Conservation (phyloP, 2,888 invertebrate genomes). For the Zygogramma bicolorata region DNA sequence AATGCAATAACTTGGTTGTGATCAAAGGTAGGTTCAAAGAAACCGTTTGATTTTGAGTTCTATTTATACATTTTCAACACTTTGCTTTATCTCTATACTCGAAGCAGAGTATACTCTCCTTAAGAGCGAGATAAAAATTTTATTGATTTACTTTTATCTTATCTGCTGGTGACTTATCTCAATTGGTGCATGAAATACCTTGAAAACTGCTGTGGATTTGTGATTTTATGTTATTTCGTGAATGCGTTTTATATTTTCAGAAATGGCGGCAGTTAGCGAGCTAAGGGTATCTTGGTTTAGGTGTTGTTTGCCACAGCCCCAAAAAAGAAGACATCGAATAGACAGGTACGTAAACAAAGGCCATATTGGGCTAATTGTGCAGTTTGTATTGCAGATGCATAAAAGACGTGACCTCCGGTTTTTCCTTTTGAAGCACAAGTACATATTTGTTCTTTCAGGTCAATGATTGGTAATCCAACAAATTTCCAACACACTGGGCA, state of each 20-base stretch:
- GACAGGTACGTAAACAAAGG: slow-evolving; percentile 68
- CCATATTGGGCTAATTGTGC: slow-evolving; percentile 9
- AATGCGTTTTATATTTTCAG: slow-evolving; percentile 28
- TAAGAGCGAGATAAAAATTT: background rate
- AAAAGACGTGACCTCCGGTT: background rate
- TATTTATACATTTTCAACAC: slow-evolving; percentile 3
- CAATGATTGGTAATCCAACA: slow-evolving; percentile 96
- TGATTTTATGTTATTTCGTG: background rate
- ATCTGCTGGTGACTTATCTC: background rate
- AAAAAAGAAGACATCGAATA: slow-evolving; percentile 82
- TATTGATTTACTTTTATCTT: slow-evolving; percentile 25
- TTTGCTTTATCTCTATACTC: background rate
- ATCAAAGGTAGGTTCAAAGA: slow-evolving; percentile 4
- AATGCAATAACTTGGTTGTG: slow-evolving; percentile 18
- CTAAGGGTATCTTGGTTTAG: slow-evolving; percentile 94
- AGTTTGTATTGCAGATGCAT: slow-evolving; percentile 2
- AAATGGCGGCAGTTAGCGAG: slow-evolving; percentile 75
- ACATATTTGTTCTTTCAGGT: slow-evolving; percentile 69
- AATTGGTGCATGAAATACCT: background rate
- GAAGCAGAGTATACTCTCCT: background rate
- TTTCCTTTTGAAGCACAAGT: slow-evolving; percentile 15
- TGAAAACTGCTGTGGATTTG: background rate
- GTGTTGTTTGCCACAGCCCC: slow-evolving; percentile 87
- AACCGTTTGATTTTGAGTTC: background rate
- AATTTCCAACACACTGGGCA: slow-evolving; percentile 96